Evolutionary conservation across 2,113 vertebrate genomes (phyloP), one percentile per base, ranked within the genome.

Genomic region (Pycnonotus jocosus): DNA sequence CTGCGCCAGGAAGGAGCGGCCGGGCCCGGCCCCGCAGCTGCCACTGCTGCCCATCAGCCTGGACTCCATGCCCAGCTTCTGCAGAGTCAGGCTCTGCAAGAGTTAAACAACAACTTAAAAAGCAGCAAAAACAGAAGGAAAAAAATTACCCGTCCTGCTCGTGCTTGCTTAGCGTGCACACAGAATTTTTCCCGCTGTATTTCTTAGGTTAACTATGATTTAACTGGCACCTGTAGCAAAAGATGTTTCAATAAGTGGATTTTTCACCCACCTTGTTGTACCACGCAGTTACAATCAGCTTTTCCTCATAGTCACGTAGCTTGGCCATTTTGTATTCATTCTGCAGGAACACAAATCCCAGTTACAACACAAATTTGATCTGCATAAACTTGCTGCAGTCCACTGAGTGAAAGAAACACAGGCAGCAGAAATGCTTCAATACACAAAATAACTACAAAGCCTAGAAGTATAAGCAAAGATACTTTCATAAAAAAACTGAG

Each of bases 201-300:
- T 57, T 76, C 40, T 44, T 30, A 33, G 31, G n/a, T 28, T 42
- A 28, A 37, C 10, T 38, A 54, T 42, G 33, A 66, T 30, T 56
- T 71, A 42, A 44, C 7, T 31, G 51, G 12, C 6, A 31, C 12
- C 2, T 4, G 64, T 5, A 37, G 22, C 44, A 69, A 70, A 78
- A 48, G 1, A 7, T 2, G 11, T 24, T 91, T 40, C 22, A 45
- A 1, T 15, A 70, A 68, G 17, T 25, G 14, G 37, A 33, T 44
- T 69, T 88, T 62, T 30, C 44, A 86, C 97, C 90, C 93, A 99
- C 99, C 99, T 99, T 99, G 96, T 99, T 99, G 94, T 99, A 99
- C 99, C 99, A 99, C 0, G 99, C 99, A 35, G 99, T 99, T 40
- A 99, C 99, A 81, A 99, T 99, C 76, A 99, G 97, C 88, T 99